Evolutionary conservation across 2,113 vertebrate species (phyloP).

Genomic region (Brachyhypopomus gauderio): DNA sequence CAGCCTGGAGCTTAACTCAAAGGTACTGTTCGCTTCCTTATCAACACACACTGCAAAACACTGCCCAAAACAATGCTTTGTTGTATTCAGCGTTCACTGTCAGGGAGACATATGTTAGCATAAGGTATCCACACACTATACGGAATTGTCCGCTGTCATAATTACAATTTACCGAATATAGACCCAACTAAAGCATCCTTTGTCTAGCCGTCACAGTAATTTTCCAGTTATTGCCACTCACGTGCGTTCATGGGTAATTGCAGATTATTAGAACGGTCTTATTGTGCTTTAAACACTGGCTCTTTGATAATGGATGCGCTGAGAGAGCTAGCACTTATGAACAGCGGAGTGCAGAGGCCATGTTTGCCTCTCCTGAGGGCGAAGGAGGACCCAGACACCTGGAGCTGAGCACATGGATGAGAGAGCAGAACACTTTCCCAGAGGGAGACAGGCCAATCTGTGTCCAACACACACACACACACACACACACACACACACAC

Average conservation of each 20-base stretch:
- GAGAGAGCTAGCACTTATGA: slow-evolving; percentile 26
- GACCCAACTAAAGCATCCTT: slow-evolving; percentile 32
- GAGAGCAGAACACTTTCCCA: slow-evolving; percentile 1
- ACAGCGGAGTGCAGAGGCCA: slow-evolving; percentile 20
- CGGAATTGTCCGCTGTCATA: slow-evolving; percentile 35
- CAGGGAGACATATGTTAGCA: slow-evolving; percentile 9
- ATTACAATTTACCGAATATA: slow-evolving; percentile 38
- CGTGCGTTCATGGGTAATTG: slow-evolving; percentile 42
- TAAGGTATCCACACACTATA: background rate
- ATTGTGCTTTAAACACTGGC: slow-evolving; percentile 53
- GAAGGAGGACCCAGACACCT: slow-evolving; percentile 5
- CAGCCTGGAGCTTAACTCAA: slow-evolving; percentile 33
- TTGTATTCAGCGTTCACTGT: background rate
- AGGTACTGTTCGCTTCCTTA: slow-evolving; percentile 4
- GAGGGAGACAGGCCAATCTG: slow-evolving; percentile 16
- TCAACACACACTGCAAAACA: slow-evolving; percentile 20
- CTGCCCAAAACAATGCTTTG: slow-evolving; percentile 20
- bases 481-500: slow-evolving; percentile 11
- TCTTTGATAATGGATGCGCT: slow-evolving; percentile 40
- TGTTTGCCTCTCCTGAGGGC: background rate
- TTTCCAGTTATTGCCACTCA: slow-evolving; percentile 34
- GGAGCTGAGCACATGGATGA: background rate
- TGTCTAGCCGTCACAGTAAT: slow-evolving; percentile 45
- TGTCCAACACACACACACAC: slow-evolving; percentile 1
- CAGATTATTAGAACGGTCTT: slow-evolving; percentile 49